Evolutionary conservation across 2,888 invertebrate genomes (phyloP).

Genomic region (Imbricaverruca yamaguchii): DNA sequence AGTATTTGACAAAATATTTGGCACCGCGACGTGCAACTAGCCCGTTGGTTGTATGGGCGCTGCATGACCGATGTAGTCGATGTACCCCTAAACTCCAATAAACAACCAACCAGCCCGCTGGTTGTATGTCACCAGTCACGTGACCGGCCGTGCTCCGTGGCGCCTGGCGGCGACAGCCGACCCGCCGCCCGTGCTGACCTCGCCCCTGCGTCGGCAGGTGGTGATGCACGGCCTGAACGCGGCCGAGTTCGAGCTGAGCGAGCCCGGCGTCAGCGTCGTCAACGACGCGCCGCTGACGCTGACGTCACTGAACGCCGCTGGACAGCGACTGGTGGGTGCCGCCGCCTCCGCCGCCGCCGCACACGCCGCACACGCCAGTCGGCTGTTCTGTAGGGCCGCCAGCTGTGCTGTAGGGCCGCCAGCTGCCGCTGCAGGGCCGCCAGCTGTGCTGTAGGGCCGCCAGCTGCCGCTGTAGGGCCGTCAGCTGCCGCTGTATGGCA

Average conservation of each 20-base stretch:
- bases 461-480: too few relatives aligned
- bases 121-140: not conserved
- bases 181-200: not conserved
- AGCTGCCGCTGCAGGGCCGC: too few relatives aligned
- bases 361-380: too few relatives aligned
- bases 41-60: too few relatives aligned
- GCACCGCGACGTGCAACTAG: not conserved
- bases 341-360: too few relatives aligned
- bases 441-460: too few relatives aligned
- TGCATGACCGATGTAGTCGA: too few relatives aligned
- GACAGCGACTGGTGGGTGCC: conserved; percentile 32
- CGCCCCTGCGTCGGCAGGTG: conserved; percentile 33
- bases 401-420: too few relatives aligned
- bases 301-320: conserved; percentile 33
- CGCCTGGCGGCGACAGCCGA: too few relatives aligned
- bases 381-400: too few relatives aligned
- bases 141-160: not conserved
- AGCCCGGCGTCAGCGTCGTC: conserved; percentile 39
- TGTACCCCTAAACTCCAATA: too few relatives aligned
- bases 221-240: conserved; percentile 43
- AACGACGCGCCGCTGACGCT: conserved; percentile 33
- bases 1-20: too few relatives aligned
- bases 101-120: not conserved
- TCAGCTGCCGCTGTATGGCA: not conserved
- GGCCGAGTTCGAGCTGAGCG: conserved; percentile 42